Evolutionary conservation across 2,113 vertebrate genomes (phyloP), one percentile per base, ranked within the genome.

Genomic region (Burhinus oedicnemus): DNA sequence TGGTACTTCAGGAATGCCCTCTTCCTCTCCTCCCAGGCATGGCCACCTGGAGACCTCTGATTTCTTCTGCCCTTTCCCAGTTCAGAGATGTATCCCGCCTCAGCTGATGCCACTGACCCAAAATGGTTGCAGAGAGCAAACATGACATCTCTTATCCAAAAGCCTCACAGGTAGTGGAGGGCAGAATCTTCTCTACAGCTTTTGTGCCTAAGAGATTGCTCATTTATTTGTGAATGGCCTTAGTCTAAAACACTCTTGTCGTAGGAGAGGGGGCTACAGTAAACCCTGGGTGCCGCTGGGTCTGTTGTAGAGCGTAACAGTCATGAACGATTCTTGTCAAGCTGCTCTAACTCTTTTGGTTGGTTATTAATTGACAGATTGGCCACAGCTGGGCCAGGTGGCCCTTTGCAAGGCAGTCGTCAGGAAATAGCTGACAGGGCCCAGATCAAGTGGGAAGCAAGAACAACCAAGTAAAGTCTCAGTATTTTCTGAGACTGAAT

Each of bases 401-500:
- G 42, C 18, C 20, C 64, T 90, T 81, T 21, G 51, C 55, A 84
- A 79, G 40, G 40, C 57, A 76, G 10, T 36, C 22, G 4, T 60
- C 66, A 80, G 69, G 57, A 89, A 93, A 60, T 5, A 80, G 66
- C 34, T 87, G 66, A 40, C 36, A 61, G 77, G 58, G 61, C 36
- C 61, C 0, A 0, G 44, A 71, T 22, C 70, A 75, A 84, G 57
- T 0, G 4, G 25, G 16, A 84, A 36, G 29, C 15, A 52, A 51
- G 60, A 72, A 29, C 4, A 40, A 92, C 13, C 14, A 57, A 38
- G 25, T 38, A 40, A 83, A 91, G 9, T 32, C 72, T 52, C 22
- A 20, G 25, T 47, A 26, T 76, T 95, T 87, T 93, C 72, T 5
- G 3, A 13, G 15, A 17, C 19, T 78, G 30, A 71, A 49, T 64